Base-by-base conservation (phyloP, 2,888 invertebrate genomes). In the Cryptocephalus moraei region DNA sequence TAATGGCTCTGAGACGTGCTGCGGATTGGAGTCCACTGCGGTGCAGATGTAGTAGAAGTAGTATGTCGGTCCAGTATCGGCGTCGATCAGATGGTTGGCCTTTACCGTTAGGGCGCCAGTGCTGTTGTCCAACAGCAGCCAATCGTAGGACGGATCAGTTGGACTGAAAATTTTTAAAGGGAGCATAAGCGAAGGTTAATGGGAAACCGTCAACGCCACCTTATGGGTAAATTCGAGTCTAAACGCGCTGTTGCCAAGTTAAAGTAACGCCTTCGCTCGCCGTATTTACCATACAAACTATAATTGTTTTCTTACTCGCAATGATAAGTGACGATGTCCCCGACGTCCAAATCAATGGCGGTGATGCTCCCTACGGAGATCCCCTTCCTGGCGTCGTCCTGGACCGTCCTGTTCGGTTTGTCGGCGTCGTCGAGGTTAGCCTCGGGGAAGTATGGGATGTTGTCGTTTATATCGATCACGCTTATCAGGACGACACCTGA, bases 381-480 rank as follows among this genome's bases (percentile, higher is more conserved):
- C 10, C 67, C 71, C 8, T 55, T 52, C 11, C 60, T 64, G 0
- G 79, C 73, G 58, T 72, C 69, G 67, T 84, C 83, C 1, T 73
- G 66, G 3, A 82, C 79, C 44, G 58, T 60, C 48, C 72, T 64
- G n/a, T 56, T 49, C 4, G 73, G 72, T 1, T 56, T 56, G 41
- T 77, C 59, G 2, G 75, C 72, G 1, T 72, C 72, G 2, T 48
- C 41, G 2, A 45, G 43, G 13, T 36, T 42, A 8, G 32, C 32
- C 39, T 1, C 59, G 52, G 1, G 65, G 64, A 72, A 82, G 82
- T 42, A 69, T 52, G 84, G 84, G 1, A 68, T 49, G 62, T 81
- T 80, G 65, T 84, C 83, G 59, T 82, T 82, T 60, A 78, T 70
- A 61, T 84, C 81, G 10, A 71, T 65, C 49, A 84, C 78, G 1